These are phyloP conservation scores for Rhynchomys soricoides DNA, from an alignment of 2,113 vertebrate species.

Conservation along the genomic window DNA sequence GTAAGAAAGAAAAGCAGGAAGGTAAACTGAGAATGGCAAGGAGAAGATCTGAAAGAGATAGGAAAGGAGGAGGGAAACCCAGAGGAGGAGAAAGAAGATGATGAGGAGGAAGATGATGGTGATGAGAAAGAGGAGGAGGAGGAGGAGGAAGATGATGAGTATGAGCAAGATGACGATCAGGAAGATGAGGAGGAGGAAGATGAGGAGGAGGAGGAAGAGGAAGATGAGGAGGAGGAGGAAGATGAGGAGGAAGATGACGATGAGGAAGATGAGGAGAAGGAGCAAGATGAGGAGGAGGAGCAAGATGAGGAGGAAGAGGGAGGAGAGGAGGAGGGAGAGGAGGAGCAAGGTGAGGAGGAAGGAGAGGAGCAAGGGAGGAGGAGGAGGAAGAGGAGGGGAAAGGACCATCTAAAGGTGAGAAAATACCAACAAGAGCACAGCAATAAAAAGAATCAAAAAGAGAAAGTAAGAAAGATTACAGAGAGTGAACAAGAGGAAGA, in stretches of 20 bases:
- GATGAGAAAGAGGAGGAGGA: too few relatives aligned
- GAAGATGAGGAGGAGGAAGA: background rate
- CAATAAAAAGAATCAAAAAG: background rate
- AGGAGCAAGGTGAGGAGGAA: too few relatives aligned
- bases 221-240: background rate
- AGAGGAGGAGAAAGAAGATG: too few relatives aligned
- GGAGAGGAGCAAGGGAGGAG: background rate
- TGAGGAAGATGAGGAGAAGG: background rate
- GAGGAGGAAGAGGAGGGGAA: background rate
- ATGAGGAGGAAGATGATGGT: too few relatives aligned
- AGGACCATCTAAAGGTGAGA: background rate
- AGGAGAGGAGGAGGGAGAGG: too few relatives aligned
- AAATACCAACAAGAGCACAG: background rate
- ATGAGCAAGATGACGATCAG: too few relatives aligned
- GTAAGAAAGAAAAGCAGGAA: background rate
- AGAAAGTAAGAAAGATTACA: background rate
- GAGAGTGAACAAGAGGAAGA: background rate
- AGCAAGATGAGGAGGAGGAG: fast-evolving
- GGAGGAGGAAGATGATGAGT: too few relatives aligned
- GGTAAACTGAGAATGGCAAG: fast-evolving
- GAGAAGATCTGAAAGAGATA: background rate
- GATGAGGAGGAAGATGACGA: background rate
- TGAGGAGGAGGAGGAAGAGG: background rate
- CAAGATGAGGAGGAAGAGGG: too few relatives aligned
- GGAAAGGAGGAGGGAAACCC: too few relatives aligned